A percentile compares a stretch with the other conserved stretches of the same genome.
Evolutionary conservation across 1,140 invertebrate species (phyloP).

Genomic region (Drosophila takahashii): DNA sequence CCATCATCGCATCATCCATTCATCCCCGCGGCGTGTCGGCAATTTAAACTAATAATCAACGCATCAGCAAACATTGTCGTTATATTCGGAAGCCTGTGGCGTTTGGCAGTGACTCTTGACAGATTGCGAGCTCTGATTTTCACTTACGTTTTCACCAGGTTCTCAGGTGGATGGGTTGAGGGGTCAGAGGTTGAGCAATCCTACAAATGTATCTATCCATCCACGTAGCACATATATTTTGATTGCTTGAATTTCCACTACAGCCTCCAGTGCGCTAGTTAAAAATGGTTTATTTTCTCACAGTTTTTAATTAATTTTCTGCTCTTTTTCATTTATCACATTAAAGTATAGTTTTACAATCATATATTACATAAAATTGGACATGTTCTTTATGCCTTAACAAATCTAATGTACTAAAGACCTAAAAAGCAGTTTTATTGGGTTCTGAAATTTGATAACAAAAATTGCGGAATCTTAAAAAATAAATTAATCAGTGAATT

Average conservation of each 20-base stretch:
- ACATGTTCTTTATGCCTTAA: constrained; percentile 41
- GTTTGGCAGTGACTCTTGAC: constrained; percentile 56
- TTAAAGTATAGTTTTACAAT: constrained; percentile 75
- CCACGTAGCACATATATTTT: not conserved
- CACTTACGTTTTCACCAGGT: constrained; percentile 2
- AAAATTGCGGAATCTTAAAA: not conserved
- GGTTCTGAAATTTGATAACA: not conserved
- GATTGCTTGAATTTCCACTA: not conserved
- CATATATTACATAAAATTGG: constrained; percentile 67
- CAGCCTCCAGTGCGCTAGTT: constrained; percentile 36
- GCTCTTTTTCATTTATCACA: constrained; percentile 69
- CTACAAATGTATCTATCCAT: constrained; percentile 31
- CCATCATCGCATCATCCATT: constrained; percentile 14
- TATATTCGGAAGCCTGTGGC: constrained; percentile 71
- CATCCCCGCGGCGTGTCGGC: constrained; percentile 55
- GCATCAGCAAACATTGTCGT: constrained; percentile 84
- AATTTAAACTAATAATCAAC: constrained; percentile 85
- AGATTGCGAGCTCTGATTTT: constrained; percentile 55
- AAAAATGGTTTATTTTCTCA: constrained; percentile 76
- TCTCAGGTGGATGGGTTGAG: not conserved
- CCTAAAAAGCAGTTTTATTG: constrained; percentile 27
- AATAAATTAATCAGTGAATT: not conserved
- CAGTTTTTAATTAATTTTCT: constrained; percentile 52
- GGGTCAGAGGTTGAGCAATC: constrained; percentile 29
- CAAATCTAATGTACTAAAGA: constrained; percentile 61